Evolutionary conservation across 1,140 invertebrate species (phyloP), one percentile per base, ranked within the genome.

Genomic region (Rhagoletis zephyria): DNA sequence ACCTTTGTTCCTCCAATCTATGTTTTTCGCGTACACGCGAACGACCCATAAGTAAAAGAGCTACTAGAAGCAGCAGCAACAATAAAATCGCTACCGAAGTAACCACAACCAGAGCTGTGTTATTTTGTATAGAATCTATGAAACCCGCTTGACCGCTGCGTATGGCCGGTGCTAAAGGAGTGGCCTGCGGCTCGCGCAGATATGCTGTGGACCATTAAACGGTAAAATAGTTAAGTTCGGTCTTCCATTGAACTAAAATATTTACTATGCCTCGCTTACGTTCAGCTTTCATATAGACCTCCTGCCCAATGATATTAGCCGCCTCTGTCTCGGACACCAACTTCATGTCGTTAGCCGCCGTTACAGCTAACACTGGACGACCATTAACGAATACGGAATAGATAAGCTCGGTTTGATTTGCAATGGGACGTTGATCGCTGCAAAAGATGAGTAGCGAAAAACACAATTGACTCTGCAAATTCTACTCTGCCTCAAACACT

Each of bases 211-310:
- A 81, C 19, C 1, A 30, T 81, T 67, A 19, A 81, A 30, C 30
- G 30, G 30, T 12, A 81, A 59, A 12, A 10, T 60, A 86, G 40
- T n/a, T 85, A 59, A 85, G 42, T 85, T 19, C 51, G 12, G 40
- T 19, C 4, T 56, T 45, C 51, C 7, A 7, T 14, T 5, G 42
- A 19, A 51, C 40, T 40, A 9, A 14, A 16, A 10, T 14, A 51
- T 64, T 14, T 0, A 45, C 70, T 77, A 77, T 48, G 48, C 30
- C 48, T 74, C 86, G 93, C 95, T 95, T 94, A 97, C 96, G 96
- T 94, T 97, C 96, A 85, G 96, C 96, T 93, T 97, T 97, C 87
- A 96, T 96, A 16, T 96, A 95, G n/a, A 97, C 95, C 0, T 96
- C 94, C 63, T 95, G 95, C 7, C 96, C 96, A 51, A 97, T 93